Base-by-base conservation (phyloP, 2,113 vertebrate species). In the Octodon degus region DNA sequence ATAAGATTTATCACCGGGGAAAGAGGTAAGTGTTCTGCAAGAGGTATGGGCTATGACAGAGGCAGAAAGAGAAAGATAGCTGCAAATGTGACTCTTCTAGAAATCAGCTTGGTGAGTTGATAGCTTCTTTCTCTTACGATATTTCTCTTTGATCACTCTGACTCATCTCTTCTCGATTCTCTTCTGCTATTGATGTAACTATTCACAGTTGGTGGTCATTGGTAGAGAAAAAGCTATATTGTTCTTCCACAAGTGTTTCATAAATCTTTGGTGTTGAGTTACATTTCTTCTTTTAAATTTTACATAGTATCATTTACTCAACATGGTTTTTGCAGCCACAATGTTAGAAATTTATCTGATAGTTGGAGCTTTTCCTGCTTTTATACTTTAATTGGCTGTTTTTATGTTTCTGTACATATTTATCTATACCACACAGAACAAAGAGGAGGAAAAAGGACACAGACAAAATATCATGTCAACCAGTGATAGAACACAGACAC, bases 221-320 rank as follows among this genome's bases (percentile, higher is more conserved):
- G 74, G 68, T 63, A 91, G 37, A 96, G 20, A 93, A 90, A 89
- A 90, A 89, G 83, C 30, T 67, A 7, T 84, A 81, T 83, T 94
- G 86, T 5, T 86, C 19, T 93, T 77, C 89, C 43, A 43, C 34
- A 97, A 87, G 53, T 47, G 65, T 65, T 27, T 40, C 79, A 11
- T 30, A 83, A 7, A 43, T 67, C 43, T 92, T 86, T 88, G 14
- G n/a, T 90, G 58, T 81, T 40, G 4, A 90, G 53, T 50, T 90
- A 22, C 95, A 47, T 65, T 94, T 82, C 47, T 95, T 58, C 32
- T 58, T 76, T 85, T 63, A 86, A 70, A 76, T 62, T 82, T 89
- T 85, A 84, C 25, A 32, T 67, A 34, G 17, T 47, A 32, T 68
- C 5, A 87, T 67, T 92, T 95, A 47, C n/a, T 92, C 76, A 37